Evolutionary conservation across 2,797 vertebrate species (phyloP), one percentile per base, ranked within the genome.

Genomic region (Poeciliopsis gracilis): DNA sequence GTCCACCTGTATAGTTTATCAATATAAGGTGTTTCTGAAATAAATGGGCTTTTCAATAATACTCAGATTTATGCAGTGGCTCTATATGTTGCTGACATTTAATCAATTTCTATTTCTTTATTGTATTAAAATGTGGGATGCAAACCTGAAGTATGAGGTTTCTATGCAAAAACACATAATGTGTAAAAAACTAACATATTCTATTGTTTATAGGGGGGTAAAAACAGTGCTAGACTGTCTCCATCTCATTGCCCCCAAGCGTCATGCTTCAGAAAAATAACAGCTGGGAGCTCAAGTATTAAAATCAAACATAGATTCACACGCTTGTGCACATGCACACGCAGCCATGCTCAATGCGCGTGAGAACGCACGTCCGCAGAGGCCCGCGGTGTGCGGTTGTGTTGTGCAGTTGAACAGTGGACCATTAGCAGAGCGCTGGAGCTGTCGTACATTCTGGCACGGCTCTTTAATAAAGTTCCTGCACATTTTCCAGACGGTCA

Each of bases 401-500:
- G 73, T 75, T 82, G 76, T 55, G 74, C 63, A 47, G 59, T 20
- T 72, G 69, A 85, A 79, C 77, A 82, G 88, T 78, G 72, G 76
- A 76, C 73, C 79, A 82, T 87, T 84, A 86, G 79, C n/a, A 0
- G 77, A 78, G 80, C 74, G 70, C 63, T 77, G 76, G 84, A 89
- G 78, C 55, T 45, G 77, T 85, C 81, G 78, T 49, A 77, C 79
- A 77, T 75, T 77, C 84, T 84, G 49, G 53, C 61, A 46, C 69
- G 12, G 78, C 59, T 80, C 81, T 88, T 86, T 82, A 78, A 84
- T 88, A 87, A 23, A 4, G 20, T 84, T 88, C 81, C 87, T 88
- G 84, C 86, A 75, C 82, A 89, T 92, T 94, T 93, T 93, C 91
- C 91, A 89, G 85, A 87, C 57, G 71, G 85, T 93, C 88, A 91